Conservation (phyloP, 2,113 vertebrate species). For the Heloderma charlesbogerti region DNA sequence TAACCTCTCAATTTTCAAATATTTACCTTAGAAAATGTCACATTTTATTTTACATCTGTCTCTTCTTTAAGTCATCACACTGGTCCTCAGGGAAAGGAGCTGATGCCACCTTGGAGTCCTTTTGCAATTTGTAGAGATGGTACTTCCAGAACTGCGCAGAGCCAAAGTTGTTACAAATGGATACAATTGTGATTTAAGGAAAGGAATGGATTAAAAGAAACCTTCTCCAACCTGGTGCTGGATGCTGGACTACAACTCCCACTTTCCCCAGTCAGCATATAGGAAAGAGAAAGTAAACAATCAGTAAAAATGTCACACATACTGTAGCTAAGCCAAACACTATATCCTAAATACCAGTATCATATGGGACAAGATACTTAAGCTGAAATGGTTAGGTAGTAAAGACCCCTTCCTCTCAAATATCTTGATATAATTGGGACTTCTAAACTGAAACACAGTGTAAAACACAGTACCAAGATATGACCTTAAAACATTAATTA, state of each 20-base stretch:
- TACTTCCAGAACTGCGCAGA: background rate
- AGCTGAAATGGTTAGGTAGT: background rate
- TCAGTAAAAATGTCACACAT: background rate
- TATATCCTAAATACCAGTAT: background rate
- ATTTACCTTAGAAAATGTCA: background rate
- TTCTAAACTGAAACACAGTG: background rate
- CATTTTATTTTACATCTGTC: constrained; percentile 1
- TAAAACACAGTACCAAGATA: background rate
- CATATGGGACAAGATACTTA: background rate
- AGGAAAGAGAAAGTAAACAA: background rate
- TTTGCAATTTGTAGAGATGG: background rate
- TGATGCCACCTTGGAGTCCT: background rate
- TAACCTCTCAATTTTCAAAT: background rate
- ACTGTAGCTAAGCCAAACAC: background rate
- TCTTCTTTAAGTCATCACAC: background rate
- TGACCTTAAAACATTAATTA: background rate
- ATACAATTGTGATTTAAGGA: background rate
- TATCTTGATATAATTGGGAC: background rate
- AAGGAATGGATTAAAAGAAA: too few species aligned
- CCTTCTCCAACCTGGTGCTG: too few species aligned
- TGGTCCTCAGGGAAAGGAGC: background rate
- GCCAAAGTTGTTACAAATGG: background rate
- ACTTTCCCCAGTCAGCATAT: background rate
- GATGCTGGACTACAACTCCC: too few species aligned
- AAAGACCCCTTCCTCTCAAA: background rate